Evolutionary conservation across 2,113 vertebrate genomes (phyloP).

Genomic region (Cyphomyrus plagiostoma): DNA sequence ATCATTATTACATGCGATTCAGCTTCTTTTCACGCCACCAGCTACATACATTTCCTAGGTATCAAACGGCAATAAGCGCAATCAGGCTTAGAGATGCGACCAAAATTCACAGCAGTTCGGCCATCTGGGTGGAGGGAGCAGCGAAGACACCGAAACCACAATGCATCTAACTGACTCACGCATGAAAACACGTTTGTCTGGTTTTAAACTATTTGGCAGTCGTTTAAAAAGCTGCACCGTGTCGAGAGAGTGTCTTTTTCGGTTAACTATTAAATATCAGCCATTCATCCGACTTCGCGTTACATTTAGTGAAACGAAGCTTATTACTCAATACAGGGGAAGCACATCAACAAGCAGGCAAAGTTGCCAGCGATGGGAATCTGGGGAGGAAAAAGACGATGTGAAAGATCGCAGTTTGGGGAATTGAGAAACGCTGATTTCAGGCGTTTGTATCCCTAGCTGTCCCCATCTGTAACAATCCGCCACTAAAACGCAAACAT

Average conservation of each 20-base stretch:
- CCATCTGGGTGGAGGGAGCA: not conserved
- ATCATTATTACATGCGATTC: not conserved
- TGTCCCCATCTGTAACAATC: not conserved
- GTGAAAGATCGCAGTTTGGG: not conserved
- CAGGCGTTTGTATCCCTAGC: not conserved
- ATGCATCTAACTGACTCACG: not conserved
- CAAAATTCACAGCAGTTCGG: not conserved
- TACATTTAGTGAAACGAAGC: not conserved
- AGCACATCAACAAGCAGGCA: not conserved
- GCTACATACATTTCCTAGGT: not conserved
- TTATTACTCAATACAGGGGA: not conserved
- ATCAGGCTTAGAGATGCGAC: not conserved
- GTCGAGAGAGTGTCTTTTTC: not conserved
- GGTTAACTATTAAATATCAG: not conserved
- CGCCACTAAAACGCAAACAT: not conserved
- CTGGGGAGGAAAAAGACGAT: not conserved
- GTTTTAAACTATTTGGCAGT: conserved; percentile 8
- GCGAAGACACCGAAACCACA: not conserved
- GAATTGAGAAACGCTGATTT: not conserved
- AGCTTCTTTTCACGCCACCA: not conserved
- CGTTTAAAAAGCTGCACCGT: not conserved
- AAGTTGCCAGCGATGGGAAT: not conserved
- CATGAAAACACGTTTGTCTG: not conserved
- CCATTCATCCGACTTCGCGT: not conserved
- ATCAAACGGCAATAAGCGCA: not conserved